phyloP scores from a whole-genome alignment of 2,797 vertebrate species.

The Lagorchestes hirsutus region DNA sequence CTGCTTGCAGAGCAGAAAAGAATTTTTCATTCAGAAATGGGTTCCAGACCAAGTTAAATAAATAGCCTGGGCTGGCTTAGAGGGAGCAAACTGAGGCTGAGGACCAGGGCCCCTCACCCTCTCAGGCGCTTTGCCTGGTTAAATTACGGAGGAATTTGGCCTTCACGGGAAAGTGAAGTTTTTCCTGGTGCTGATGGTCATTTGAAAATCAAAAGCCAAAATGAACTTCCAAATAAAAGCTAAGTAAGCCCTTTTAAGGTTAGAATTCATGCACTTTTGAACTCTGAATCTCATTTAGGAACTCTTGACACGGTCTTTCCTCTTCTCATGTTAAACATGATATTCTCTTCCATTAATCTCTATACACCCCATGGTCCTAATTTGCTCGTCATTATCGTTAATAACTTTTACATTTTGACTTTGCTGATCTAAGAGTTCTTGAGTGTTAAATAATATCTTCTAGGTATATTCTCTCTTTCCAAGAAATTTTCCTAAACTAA shows the following conservation, averaged over 20 bases:
- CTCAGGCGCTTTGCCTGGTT: conserved; percentile 28
- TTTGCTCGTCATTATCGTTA: neutral
- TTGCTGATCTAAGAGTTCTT: neutral
- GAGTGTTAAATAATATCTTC: neutral
- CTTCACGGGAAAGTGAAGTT: neutral
- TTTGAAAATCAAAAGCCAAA: conserved; percentile 55
- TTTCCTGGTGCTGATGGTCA: conserved; percentile 8
- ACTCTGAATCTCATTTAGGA: conserved; percentile 12
- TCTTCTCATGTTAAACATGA: neutral
- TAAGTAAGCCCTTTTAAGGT: neutral
- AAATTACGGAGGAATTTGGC: conserved; percentile 34
- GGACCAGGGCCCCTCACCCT: neutral
- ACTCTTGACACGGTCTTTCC: conserved; percentile 1
- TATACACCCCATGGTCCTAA: neutral
- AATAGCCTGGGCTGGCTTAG: conserved; percentile 43
- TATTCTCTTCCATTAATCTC: neutral
- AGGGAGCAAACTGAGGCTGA: conserved; percentile 19
- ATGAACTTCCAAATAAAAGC: conserved; percentile 48
- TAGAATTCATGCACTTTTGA: conserved; percentile 5
- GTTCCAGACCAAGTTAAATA: conserved; percentile 70
- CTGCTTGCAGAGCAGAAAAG: conserved; percentile 68
- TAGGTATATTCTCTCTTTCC: neutral
- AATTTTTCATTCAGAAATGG: conserved; percentile 65
- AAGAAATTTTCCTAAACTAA: neutral
- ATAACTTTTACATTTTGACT: neutral